Evolutionary conservation across 2,113 vertebrate genomes (phyloP).

Genomic region (Malurus alboscapulatus): DNA sequence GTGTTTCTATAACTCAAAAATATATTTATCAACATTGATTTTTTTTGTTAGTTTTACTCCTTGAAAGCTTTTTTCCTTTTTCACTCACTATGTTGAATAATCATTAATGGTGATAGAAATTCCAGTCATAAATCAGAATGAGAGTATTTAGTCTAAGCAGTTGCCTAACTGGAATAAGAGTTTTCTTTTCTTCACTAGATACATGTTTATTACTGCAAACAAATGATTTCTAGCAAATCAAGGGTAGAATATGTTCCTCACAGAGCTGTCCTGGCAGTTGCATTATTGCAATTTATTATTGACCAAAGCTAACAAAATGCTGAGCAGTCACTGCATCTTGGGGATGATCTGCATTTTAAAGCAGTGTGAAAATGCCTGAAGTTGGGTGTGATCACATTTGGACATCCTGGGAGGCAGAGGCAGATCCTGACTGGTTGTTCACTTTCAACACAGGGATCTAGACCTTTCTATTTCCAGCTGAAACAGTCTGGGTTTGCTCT

Average conservation of each 20-base stretch:
- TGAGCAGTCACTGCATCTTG: background rate
- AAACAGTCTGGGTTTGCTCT: background rate
- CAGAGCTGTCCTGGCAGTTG: background rate
- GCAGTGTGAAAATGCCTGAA: background rate
- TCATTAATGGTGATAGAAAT: background rate
- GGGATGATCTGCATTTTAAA: background rate
- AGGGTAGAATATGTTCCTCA: background rate
- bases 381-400: background rate
- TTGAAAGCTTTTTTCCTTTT: background rate
- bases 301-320: background rate
- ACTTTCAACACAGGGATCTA: background rate
- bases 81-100: background rate
- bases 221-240: background rate
- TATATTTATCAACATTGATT: background rate
- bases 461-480: background rate
- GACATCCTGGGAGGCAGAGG: background rate
- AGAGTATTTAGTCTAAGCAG: background rate
- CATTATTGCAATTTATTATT: background rate
- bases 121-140: background rate
- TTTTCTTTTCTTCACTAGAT: background rate
- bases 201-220: background rate
- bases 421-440: background rate
- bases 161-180: background rate
- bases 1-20: background rate
- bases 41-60: background rate